Evolutionary conservation across 1,140 invertebrate genomes (phyloP).

Genomic region (Drosophila oshimai): DNA sequence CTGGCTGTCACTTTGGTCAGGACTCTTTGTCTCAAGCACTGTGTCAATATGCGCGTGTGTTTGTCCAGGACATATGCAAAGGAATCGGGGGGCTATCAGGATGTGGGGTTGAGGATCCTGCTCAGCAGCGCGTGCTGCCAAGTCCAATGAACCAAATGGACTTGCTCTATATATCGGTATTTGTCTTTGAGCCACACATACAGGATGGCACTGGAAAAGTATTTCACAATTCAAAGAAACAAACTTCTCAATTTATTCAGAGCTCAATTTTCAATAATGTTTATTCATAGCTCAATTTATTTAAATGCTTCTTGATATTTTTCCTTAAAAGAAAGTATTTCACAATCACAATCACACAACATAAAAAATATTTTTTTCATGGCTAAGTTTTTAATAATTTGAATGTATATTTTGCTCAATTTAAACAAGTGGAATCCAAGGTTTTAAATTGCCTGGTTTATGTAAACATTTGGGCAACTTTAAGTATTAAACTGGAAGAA

Average conservation of each 20-base stretch:
- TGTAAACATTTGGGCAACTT: no score
- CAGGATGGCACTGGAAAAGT: neutral
- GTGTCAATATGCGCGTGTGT: conserved; percentile 69
- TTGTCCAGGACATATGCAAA: conserved; percentile 54
- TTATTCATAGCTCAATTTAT: neutral
- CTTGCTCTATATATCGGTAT: neutral
- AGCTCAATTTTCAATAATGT: neutral
- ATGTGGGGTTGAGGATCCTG: conserved; percentile 6
- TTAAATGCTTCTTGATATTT: neutral
- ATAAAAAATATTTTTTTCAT: no score
- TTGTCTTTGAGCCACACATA: conserved; percentile 3
- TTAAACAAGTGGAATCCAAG: no score
- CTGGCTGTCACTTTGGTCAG: conserved; percentile 22
- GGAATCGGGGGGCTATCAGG: neutral
- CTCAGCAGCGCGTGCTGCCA: conserved; percentile 49
- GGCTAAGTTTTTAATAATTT: no score
- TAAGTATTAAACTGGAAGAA: no score
- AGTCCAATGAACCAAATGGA: conserved; percentile 76
- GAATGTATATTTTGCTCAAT: no score
- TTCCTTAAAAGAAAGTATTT: no score
- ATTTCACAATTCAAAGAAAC: neutral
- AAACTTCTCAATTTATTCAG: neutral
- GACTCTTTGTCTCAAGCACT: conserved; percentile 68
- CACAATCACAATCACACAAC: no score
- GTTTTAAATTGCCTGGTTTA: no score